Evolutionary conservation across 2,113 vertebrate genomes (phyloP).

Genomic region (Mola mola): DNA sequence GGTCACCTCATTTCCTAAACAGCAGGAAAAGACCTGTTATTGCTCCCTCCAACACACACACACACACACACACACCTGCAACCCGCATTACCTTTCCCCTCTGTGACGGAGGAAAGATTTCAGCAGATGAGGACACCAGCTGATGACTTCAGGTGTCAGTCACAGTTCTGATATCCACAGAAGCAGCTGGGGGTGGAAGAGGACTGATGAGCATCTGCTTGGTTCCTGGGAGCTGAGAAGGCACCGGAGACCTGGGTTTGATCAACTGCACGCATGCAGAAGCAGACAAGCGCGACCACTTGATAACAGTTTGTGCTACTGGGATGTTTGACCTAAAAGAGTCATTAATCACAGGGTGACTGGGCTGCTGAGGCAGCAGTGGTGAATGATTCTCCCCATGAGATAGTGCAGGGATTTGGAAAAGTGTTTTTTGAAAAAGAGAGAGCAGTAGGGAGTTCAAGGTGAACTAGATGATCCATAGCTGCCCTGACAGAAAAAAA

Average conservation of each 20-base stretch:
- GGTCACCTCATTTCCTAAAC: no score
- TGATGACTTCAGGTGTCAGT: conserved; percentile 40
- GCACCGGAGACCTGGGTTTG: conserved; percentile 12
- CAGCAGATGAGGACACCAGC: conserved; percentile 36
- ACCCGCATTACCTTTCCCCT: conserved; percentile 27
- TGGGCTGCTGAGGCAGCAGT: conserved; percentile 41
- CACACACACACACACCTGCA: conserved; percentile 28
- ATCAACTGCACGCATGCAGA: conserved; percentile 21
- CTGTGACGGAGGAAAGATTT: conserved; percentile 36
- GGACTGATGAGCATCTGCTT: conserved; percentile 15
- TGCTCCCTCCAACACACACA: no score
- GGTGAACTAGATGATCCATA: conserved; percentile 36
- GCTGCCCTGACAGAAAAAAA: conserved; percentile 14
- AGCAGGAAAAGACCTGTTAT: no score
- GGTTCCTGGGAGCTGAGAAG: conserved; percentile 19
- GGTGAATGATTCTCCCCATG: conserved; percentile 50
- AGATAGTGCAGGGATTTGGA: conserved; percentile 29
- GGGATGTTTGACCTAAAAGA: conserved; percentile 38
- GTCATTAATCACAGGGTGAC: conserved; percentile 44
- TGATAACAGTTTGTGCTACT: conserved; percentile 25
- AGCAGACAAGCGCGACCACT: conserved; percentile 7
- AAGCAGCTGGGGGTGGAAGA: conserved; percentile 8
- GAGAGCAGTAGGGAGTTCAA: conserved; percentile 13
- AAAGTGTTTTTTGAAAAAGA: conserved; percentile 3
- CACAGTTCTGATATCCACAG: conserved; percentile 19